These are phyloP conservation scores for Papilio protenor DNA, from an alignment of 2,888 invertebrate genomes.

Conservation along the genomic window DNA sequence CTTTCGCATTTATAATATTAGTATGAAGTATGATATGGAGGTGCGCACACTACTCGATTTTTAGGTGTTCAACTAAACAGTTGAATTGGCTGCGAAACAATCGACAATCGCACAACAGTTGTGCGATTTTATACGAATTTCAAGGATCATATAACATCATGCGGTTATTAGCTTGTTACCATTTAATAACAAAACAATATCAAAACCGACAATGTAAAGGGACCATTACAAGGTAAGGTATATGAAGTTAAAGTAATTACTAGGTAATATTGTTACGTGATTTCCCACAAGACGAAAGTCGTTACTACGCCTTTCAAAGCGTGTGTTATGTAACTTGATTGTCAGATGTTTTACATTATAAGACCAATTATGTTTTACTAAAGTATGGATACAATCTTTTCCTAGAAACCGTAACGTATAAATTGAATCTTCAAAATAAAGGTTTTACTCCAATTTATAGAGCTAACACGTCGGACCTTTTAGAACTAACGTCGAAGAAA, in stretches of 20 bases:
- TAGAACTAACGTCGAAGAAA: conserved; percentile 17
- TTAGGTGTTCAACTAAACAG: too few relatives aligned
- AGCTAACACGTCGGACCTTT: conserved; percentile 12
- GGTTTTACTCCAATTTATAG: background rate
- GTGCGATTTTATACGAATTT: background rate
- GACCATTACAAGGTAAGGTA: background rate
- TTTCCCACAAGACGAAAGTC: conserved; percentile 30
- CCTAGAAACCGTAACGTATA: background rate
- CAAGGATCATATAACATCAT: background rate
- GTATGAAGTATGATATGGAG: too few relatives aligned
- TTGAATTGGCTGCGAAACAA: too few relatives aligned
- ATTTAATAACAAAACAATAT: background rate
- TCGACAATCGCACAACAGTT: too few relatives aligned
- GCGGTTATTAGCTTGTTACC: background rate
- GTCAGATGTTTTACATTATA: background rate
- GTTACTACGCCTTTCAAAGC: conserved; percentile 1
- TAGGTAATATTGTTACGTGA: conserved; percentile 18
- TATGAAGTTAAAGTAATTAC: conserved; percentile 15
- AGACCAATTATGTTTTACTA: background rate
- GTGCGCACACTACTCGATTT: too few relatives aligned
- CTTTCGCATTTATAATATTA: too few relatives aligned
- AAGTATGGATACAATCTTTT: too few relatives aligned
- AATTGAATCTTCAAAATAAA: background rate
- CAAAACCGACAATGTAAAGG: background rate
- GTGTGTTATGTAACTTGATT: background rate